phyloP scores from a whole-genome alignment of 1,140 invertebrate species.

The Thalassaphorura encarpata region DNA sequence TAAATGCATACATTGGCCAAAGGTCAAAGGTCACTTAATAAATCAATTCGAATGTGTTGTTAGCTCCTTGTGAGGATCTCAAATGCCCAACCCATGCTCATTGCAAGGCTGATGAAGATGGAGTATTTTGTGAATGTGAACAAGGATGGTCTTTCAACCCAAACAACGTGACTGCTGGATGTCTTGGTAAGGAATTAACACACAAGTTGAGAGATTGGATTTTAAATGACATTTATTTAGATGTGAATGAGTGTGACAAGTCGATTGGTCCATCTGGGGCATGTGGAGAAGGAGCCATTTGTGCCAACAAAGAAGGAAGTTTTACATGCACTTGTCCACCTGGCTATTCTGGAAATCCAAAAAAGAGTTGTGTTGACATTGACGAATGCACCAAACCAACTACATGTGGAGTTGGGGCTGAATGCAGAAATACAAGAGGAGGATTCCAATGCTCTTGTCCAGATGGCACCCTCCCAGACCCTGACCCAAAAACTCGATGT shows the following conservation, averaged over 20 bases:
- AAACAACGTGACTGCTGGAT: slow-evolving; percentile 73
- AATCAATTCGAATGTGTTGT: background rate
- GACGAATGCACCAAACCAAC: slow-evolving; percentile 71
- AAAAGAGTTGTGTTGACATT: slow-evolving; percentile 62
- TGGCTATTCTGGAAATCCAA: slow-evolving; percentile 60
- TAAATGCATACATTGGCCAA: slow-evolving; percentile 34
- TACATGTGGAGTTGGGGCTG: slow-evolving; percentile 66
- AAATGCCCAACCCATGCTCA: slow-evolving; percentile 73
- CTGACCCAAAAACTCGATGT: slow-evolving; percentile 64
- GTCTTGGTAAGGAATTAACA: slow-evolving; percentile 50
- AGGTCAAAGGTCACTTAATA: background rate
- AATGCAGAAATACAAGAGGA: slow-evolving; percentile 74
- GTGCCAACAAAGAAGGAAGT: slow-evolving; percentile 66
- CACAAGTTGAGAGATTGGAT: background rate
- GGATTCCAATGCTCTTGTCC: slow-evolving; percentile 82
- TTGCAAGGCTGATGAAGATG: slow-evolving; percentile 75
- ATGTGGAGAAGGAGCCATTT: slow-evolving; percentile 73
- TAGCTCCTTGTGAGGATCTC: slow-evolving; percentile 81
- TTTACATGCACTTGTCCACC: slow-evolving; percentile 66
- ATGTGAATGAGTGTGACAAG: slow-evolving; percentile 85
- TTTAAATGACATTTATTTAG: slow-evolving; percentile 38
- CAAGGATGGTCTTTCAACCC: slow-evolving; percentile 88
- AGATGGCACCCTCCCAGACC: slow-evolving; percentile 64
- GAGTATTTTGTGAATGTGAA: slow-evolving; percentile 85
- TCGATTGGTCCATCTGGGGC: slow-evolving; percentile 62